A percentile compares a stretch with the other conserved stretches of the same genome.
Conservation (phyloP, 1,140 invertebrate genomes). For the Megalonaias nervosa region DNA sequence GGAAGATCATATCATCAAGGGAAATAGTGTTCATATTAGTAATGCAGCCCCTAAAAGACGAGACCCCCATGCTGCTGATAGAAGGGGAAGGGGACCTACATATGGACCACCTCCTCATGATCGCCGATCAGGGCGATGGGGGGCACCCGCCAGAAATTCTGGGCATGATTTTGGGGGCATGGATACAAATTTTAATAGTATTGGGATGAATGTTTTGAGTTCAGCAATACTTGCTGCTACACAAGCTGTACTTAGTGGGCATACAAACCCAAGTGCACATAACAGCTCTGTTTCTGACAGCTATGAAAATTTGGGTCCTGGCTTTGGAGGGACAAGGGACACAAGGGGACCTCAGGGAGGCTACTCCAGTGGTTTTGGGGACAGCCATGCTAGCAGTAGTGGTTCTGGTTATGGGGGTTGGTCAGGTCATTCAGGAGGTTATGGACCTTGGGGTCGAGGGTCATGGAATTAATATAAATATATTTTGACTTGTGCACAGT, state of each 20-base stretch:
- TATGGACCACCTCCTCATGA: neutral
- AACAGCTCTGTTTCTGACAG: slow-evolving; percentile 16
- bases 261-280: neutral
- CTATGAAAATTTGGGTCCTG: slow-evolving; percentile 30
- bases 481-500: too few species aligned
- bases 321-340: slow-evolving; percentile 31
- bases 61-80: slow-evolving; percentile 3
- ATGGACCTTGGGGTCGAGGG: neutral
- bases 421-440: neutral
- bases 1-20: slow-evolving; percentile 97
- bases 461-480: too few species aligned
- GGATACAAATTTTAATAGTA: slow-evolving; percentile 28
- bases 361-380: neutral
- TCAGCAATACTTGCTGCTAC: slow-evolving; percentile 34
- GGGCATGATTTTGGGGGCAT: slow-evolving; percentile 10
- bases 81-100: too few species aligned
- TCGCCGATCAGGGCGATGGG: neutral
- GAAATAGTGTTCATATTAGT: slow-evolving; percentile 93
- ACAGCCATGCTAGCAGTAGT: neutral
- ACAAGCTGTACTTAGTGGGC: slow-evolving; percentile 21
- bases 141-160: neutral
- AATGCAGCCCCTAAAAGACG: slow-evolving; percentile 88
- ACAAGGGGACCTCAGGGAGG: slow-evolving; percentile 3
- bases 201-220: slow-evolving; percentile 35
- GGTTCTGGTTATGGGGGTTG: slow-evolving; percentile 11